phyloP scores from a whole-genome alignment of 2,888 invertebrate genomes.

The Apotomis betuletana region DNA sequence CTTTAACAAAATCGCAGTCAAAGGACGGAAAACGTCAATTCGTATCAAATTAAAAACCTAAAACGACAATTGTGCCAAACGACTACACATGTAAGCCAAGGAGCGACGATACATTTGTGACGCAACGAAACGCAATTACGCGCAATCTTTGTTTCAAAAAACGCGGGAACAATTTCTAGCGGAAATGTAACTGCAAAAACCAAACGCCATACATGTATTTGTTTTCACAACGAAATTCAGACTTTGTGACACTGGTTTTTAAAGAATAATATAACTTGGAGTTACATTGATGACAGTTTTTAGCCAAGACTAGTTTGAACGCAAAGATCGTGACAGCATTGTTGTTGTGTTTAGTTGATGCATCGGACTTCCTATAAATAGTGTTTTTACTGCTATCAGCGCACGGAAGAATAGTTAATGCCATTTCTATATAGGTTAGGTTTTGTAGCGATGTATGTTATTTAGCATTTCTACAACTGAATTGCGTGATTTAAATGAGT shows the following conservation, averaged over 20 bases:
- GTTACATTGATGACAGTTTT: conserved; percentile 27
- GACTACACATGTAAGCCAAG: conserved; percentile 40
- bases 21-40: conserved; percentile 37
- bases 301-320: conserved; percentile 4
- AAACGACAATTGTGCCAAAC: conserved; percentile 37
- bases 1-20: conserved; percentile 14
- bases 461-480: background rate
- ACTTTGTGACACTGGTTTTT: background rate
- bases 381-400: conserved; percentile 29
- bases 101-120: conserved; percentile 34
- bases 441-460: conserved; percentile 3
- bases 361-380: conserved; percentile 36
- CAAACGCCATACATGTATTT: conserved; percentile 10
- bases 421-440: conserved; percentile 7
- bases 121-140: conserved; percentile 36
- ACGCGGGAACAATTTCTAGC: conserved; percentile 31
- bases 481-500: background rate
- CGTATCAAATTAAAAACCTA: conserved; percentile 21
- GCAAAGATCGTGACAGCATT: conserved; percentile 31
- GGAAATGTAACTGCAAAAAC: background rate
- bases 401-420: conserved; percentile 21
- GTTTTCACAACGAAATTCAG: background rate
- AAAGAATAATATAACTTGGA: background rate
- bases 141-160: conserved; percentile 42
- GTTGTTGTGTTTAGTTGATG: conserved; percentile 36